These are phyloP conservation scores for Prietella phreatophila DNA, from an alignment of 2,113 vertebrate species.

Conservation along the genomic window DNA sequence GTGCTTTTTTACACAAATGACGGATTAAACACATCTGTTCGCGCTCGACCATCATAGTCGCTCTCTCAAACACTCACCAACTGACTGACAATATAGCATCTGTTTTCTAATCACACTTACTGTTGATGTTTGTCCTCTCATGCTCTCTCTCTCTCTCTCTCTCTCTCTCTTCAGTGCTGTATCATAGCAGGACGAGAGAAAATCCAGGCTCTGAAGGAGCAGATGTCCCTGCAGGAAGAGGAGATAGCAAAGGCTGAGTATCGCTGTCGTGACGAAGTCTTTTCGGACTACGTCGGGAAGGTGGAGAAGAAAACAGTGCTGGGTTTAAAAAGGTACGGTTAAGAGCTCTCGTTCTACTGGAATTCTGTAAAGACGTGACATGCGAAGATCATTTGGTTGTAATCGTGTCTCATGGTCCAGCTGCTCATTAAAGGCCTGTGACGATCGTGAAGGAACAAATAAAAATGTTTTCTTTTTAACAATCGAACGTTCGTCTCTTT, in stretches of 20 bases:
- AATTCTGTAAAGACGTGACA: neutral
- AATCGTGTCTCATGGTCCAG: neutral
- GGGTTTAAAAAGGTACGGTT: constrained; percentile 68
- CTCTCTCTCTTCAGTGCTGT: constrained; percentile 61
- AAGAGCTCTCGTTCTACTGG: neutral
- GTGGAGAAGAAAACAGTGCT: constrained; percentile 65
- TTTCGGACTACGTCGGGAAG: constrained; percentile 73
- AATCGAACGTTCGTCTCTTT: neutral
- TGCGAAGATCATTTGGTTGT: neutral
- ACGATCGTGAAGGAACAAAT: neutral
- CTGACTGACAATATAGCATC: neutral
- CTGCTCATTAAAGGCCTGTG: neutral
- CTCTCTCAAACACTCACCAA: neutral
- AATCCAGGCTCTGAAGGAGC: constrained; percentile 69
- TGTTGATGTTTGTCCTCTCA: no score
- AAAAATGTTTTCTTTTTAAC: neutral
- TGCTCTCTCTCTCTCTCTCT: neutral
- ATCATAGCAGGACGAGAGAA: constrained; percentile 66
- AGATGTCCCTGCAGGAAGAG: constrained; percentile 59
- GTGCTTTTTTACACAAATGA: neutral
- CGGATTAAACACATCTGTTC: neutral
- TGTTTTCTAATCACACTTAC: no score
- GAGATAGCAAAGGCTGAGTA: constrained; percentile 67
- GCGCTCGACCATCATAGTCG: neutral
- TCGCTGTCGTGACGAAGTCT: constrained; percentile 68